Percentiles rank a stretch among this genome's conserved stretches.
Evolutionary conservation across 2,797 vertebrate species (phyloP).

Genomic region (Acanthurus leucopareius): DNA sequence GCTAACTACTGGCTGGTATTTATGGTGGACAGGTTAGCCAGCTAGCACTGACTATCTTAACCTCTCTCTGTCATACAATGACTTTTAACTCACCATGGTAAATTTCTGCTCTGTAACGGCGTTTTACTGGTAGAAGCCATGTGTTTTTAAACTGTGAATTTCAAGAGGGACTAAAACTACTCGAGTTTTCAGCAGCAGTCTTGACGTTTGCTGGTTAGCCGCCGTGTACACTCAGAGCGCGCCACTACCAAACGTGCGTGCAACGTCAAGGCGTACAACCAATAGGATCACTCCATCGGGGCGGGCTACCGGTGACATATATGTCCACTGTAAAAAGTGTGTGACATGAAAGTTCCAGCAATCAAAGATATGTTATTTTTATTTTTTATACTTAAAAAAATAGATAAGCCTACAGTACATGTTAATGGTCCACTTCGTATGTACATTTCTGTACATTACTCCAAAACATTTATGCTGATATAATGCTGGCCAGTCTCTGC

Average conservation of each 20-base stretch:
- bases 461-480: constrained; percentile 2
- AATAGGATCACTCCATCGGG: constrained; percentile 52
- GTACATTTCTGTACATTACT: neutral
- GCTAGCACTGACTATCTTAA: neutral
- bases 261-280: constrained; percentile 61
- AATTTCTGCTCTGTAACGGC: constrained; percentile 80
- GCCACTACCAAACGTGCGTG: constrained; percentile 52
- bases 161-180: fast-evolving
- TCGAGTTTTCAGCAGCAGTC: neutral
- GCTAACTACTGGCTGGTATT: constrained; percentile 28
- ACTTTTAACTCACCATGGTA: constrained; percentile 90
- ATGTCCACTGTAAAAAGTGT: constrained; percentile 20
- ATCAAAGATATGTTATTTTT: neutral
- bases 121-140: constrained; percentile 83
- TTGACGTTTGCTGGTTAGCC: neutral
- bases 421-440: too few relatives aligned
- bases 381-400: neutral
- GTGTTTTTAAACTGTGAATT: neutral
- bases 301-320: constrained; percentile 10
- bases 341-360: neutral
- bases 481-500: constrained; percentile 33
- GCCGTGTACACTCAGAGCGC: constrained; percentile 78
- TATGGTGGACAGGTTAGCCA: neutral
- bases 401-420: neutral
- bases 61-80: neutral